Conservation (phyloP, 2,888 invertebrate species). For the Baronia brevicornis region DNA sequence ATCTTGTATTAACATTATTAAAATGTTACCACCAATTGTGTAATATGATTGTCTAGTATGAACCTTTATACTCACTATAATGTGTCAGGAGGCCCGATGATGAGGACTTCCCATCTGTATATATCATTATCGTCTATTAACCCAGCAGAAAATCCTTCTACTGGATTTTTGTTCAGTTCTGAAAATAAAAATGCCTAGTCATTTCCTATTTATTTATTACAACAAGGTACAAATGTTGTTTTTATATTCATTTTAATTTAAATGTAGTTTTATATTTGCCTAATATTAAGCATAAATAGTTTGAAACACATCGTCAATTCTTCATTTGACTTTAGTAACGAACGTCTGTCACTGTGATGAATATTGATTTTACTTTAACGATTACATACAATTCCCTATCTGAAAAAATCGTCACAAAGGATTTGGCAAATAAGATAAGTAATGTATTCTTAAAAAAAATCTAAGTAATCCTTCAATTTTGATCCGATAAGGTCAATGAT, state of each 20-base stretch:
- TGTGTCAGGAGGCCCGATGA: slow-evolving; percentile 99
- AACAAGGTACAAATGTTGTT: too few species aligned
- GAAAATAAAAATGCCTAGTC: slow-evolving; percentile 48
- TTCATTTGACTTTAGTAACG: slow-evolving; percentile 41
- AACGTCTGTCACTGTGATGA: slow-evolving; percentile 47
- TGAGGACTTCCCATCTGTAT: slow-evolving; percentile 99
- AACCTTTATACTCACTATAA: slow-evolving; percentile 98
- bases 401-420: slow-evolving; percentile 7
- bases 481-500: slow-evolving; percentile 72
- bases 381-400: slow-evolving; percentile 18
- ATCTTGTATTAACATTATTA: too few species aligned
- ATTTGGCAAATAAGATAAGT: not conserved
- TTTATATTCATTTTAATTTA: too few species aligned
- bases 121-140: slow-evolving; percentile 99
- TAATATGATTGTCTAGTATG: too few species aligned
- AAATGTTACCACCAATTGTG: too few species aligned
- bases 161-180: slow-evolving; percentile 99
- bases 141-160: slow-evolving; percentile 99
- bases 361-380: slow-evolving; percentile 61
- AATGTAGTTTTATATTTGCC: slow-evolving; percentile 36
- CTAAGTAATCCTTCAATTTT: slow-evolving; percentile 51
- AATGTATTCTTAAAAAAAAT: slow-evolving; percentile 7
- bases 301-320: slow-evolving; percentile 32
- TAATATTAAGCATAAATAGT: slow-evolving; percentile 40
- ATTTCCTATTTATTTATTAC: slow-evolving; percentile 34